Conservation (phyloP, 2,888 invertebrate genomes). For the Drosophila pseudotalamancana region DNA sequence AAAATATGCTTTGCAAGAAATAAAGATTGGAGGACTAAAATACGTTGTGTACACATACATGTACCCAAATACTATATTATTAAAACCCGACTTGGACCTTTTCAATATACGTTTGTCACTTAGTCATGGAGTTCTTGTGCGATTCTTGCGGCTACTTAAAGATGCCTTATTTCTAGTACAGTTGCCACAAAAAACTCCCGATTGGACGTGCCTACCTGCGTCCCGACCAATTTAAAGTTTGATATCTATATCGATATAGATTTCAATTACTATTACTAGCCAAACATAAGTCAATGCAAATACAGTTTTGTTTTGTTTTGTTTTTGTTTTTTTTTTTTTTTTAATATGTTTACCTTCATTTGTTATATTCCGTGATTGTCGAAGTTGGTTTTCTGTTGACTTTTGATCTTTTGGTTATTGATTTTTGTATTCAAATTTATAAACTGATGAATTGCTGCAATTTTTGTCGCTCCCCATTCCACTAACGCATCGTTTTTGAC, state of each 20-base stretch:
- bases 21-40: constrained; percentile 26
- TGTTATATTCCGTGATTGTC: constrained; percentile 71
- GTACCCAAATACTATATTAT: constrained; percentile 13
- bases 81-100: constrained; percentile 24
- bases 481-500: constrained; percentile 6
- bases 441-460: constrained; percentile 20
- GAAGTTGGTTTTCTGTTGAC: constrained; percentile 61
- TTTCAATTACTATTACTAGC: constrained; percentile 12
- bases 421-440: constrained; percentile 22
- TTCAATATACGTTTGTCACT: constrained; percentile 17
- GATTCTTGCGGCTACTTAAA: constrained; percentile 42
- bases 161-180: constrained; percentile 34
- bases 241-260: not conserved
- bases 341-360: constrained; percentile 45
- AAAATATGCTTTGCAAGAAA: constrained; percentile 39
- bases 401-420: constrained; percentile 10
- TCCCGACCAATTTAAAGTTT: constrained; percentile 3
- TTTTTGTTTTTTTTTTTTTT: no score
- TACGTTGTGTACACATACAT: constrained; percentile 20
- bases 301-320: no score
- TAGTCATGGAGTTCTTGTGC: constrained; percentile 46
- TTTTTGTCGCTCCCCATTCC: constrained; percentile 3
- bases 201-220: constrained; percentile 4
- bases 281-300: constrained; percentile 38
- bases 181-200: constrained; percentile 32